Evolutionary conservation across 2,797 vertebrate species (phyloP), one percentile per base, ranked within the genome.

Genomic region (Sebastes oblongus): DNA sequence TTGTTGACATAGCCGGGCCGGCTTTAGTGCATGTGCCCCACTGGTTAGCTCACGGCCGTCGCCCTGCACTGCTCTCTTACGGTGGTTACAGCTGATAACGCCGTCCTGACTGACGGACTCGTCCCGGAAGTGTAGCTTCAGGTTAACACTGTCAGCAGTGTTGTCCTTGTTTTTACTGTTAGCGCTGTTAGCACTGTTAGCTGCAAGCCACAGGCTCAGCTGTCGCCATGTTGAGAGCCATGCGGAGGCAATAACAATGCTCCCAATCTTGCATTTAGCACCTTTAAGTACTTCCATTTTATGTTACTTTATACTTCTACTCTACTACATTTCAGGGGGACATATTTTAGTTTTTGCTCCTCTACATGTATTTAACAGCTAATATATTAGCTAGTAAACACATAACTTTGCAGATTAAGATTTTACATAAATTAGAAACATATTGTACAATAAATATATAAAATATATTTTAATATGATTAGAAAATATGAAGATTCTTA

Each of bases 21-120:
- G 39, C 39, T 42, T 42, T 50, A 20, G 7, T 50, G 46, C 46
- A 50, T 50, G 46, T 50, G 46, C 46, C 16, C 46, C 46, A 50
- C 46, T 20, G 18, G 46, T 18, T 20, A 50, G 46, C 46, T 50
- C 46, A 50, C 18, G 2, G 46, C 46, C 7, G 46, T 50, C 18
- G 4, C 50, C 0, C 50, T 3, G 20, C 20, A 52, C 50, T 52
- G 20, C 20, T n/a, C 20, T 52, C 18, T 3, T 52, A 52, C 4
- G 20, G 16, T 1, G 46, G 46, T 50, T 20, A 20, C 18, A 50
- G 46, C 46, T 8, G 18, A 50, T 50, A n/a, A 52, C 0, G 20
- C 20, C 2, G 20, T n/a, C 20, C 46, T 0, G 46, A n/a, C 46
- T 0, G 7, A 52, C 1, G 46, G 18, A 0, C 0, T 50, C 46